Conservation (phyloP, 2,888 invertebrate genomes). For the Linnaemya tessellans region DNA sequence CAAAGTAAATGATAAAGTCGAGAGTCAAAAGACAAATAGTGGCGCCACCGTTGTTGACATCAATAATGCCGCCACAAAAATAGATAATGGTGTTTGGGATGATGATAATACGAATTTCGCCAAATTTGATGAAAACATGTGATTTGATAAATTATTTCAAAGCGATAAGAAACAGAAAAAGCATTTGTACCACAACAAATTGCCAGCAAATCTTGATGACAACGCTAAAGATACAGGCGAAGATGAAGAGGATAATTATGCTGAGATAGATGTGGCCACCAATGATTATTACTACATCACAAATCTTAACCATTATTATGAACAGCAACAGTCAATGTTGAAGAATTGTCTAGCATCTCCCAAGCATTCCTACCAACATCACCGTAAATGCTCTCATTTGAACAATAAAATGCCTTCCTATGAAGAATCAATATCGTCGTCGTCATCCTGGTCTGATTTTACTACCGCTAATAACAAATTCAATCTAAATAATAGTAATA, state of each 20-base stretch:
- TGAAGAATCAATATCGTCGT: constrained; percentile 65
- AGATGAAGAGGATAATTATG: constrained; percentile 75
- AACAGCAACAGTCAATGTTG: constrained; percentile 53
- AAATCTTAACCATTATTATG: constrained; percentile 79
- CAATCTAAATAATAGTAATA: constrained; percentile 45
- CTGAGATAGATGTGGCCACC: constrained; percentile 79
- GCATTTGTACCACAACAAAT: constrained; percentile 3
- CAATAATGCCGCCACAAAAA: constrained; percentile 16
- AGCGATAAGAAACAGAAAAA: constrained; percentile 23
- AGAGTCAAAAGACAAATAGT: constrained; percentile 62
- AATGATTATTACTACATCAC: constrained; percentile 78
- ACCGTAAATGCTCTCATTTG: constrained; percentile 26
- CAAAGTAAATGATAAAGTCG: constrained; percentile 58
- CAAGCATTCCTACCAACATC: constrained; percentile 25
- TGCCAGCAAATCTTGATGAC: neutral
- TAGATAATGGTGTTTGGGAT: constrained; percentile 76
- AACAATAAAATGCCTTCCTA: constrained; percentile 21
- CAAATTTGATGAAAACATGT: constrained; percentile 84
- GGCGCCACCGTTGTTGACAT: constrained; percentile 11
- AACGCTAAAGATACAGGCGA: constrained; percentile 1
- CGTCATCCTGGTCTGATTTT: constrained; percentile 68
- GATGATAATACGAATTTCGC: constrained; percentile 82
- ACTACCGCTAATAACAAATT: constrained; percentile 57
- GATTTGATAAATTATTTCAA: constrained; percentile 82
- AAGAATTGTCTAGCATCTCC: constrained; percentile 9